Percentiles rank a stretch among this genome's conserved stretches.
Conservation (phyloP, 2,113 vertebrate species). For the Rana temporaria region DNA sequence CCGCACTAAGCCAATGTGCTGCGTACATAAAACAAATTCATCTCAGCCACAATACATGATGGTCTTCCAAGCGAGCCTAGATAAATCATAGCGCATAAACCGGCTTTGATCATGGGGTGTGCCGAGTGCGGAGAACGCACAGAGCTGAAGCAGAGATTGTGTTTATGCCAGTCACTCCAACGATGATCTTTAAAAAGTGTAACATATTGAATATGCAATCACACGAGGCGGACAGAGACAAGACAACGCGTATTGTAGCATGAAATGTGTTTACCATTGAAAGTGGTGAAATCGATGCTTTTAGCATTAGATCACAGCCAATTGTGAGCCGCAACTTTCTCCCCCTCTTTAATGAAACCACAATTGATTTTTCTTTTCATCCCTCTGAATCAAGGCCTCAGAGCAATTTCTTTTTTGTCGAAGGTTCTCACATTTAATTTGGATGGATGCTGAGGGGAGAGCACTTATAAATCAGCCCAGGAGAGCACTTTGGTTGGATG, state of each 20-base stretch:
- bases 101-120: too few species aligned
- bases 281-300: constrained; percentile 62
- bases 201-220: not conserved
- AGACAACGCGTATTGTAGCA: constrained; percentile 24
- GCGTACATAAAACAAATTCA: too few species aligned
- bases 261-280: constrained; percentile 57
- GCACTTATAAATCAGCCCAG: constrained; percentile 66
- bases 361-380: constrained; percentile 84
- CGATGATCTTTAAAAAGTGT: too few species aligned
- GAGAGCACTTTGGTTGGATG: constrained; percentile 16
- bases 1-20: too few species aligned
- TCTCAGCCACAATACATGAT: too few species aligned
- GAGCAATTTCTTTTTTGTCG: constrained; percentile 74
- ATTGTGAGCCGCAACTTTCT: constrained; percentile 67
- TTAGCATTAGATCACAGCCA: constrained; percentile 63
- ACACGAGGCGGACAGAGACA: not conserved
- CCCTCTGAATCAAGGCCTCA: constrained; percentile 80
- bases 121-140: too few species aligned
- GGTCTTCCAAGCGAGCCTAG: too few species aligned
- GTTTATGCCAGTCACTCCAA: too few species aligned
- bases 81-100: too few species aligned
- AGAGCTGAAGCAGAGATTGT: too few species aligned
- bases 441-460: constrained; percentile 73
- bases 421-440: constrained; percentile 84
- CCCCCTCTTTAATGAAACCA: constrained; percentile 79